Evolutionary conservation across 1,140 invertebrate genomes (phyloP).

Genomic region (Zaprionus capensis): DNA sequence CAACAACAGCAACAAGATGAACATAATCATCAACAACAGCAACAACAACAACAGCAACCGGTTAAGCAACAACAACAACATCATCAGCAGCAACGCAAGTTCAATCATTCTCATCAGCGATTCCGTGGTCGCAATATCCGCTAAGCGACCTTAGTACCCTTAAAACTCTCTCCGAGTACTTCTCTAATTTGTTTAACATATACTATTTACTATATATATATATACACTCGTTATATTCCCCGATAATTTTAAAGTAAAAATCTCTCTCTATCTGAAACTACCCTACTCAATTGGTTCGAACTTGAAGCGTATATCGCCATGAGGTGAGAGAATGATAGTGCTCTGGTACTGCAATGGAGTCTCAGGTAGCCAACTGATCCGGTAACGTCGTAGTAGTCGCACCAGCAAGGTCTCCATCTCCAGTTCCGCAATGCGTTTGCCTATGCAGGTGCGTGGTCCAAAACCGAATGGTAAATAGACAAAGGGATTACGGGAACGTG

Average conservation of each 20-base stretch:
- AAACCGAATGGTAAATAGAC: constrained; percentile 86
- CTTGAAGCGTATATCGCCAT: constrained; percentile 66
- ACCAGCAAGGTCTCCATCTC: constrained; percentile 88
- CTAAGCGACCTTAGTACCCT: constrained; percentile 9
- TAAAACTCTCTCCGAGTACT: background rate
- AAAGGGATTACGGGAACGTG: constrained; percentile 58
- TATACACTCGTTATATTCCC: constrained; percentile 49
- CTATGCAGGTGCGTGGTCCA: constrained; percentile 86
- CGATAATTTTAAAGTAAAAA: constrained; percentile 66
- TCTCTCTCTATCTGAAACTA: constrained; percentile 29
- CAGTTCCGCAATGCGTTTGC: constrained; percentile 89
- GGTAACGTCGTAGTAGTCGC: constrained; percentile 86
- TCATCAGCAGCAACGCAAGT: constrained; percentile 50
- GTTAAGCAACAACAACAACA: constrained; percentile 37
- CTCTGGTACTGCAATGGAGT: constrained; percentile 65
- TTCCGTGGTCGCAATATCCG: constrained; percentile 70
- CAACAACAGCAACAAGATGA: constrained; percentile 8
- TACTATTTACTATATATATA: constrained; percentile 17
- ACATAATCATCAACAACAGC: background rate
- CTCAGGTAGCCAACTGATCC: constrained; percentile 71
- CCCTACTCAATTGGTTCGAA: constrained; percentile 52
- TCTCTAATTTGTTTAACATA: constrained; percentile 1
- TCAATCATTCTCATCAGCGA: constrained; percentile 61
- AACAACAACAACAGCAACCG: constrained; percentile 6
- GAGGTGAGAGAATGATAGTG: constrained; percentile 65